Conservation (phyloP, 2,888 invertebrate species). For the Stegana nigrithorax region DNA sequence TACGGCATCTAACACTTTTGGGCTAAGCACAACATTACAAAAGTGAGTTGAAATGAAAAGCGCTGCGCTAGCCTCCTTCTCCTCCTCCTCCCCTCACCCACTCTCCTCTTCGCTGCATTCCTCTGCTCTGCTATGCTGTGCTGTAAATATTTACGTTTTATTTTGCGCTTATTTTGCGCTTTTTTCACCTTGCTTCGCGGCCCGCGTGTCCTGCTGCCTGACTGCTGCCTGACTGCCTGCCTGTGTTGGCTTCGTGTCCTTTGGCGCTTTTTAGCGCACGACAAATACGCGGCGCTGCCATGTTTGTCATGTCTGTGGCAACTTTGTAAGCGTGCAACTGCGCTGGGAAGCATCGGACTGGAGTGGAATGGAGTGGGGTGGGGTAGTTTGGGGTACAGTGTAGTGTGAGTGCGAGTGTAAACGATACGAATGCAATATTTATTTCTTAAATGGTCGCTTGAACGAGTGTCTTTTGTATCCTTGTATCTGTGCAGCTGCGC, state of each 20-base stretch:
- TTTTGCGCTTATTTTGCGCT: constrained; percentile 15
- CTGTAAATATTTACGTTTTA: constrained; percentile 18
- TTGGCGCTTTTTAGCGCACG: not conserved
- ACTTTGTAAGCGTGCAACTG: not conserved
- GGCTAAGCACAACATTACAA: no score
- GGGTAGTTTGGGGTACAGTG: not conserved
- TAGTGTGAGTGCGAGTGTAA: not conserved
- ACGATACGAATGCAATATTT: not conserved
- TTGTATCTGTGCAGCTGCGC: no score
- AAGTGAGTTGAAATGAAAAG: no score
- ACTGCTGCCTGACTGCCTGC: not conserved
- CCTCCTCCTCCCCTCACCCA: not conserved
- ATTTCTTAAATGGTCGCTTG: not conserved
- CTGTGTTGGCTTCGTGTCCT: not conserved
- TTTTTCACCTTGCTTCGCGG: not conserved
- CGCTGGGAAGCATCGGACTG: no score
- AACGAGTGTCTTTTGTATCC: no score
- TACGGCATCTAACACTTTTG: not conserved
- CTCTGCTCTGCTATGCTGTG: not conserved
- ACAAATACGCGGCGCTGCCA: not conserved
- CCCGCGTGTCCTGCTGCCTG: not conserved
- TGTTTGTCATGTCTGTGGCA: not conserved
- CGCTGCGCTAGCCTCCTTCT: not conserved
- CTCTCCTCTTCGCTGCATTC: not conserved
- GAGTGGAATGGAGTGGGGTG: no score